Percentiles rank a stretch among this genome's conserved stretches.
These are phyloP conservation scores for Siniperca undulata DNA, from an alignment of 2,797 vertebrate species.

Conservation along the genomic window DNA sequence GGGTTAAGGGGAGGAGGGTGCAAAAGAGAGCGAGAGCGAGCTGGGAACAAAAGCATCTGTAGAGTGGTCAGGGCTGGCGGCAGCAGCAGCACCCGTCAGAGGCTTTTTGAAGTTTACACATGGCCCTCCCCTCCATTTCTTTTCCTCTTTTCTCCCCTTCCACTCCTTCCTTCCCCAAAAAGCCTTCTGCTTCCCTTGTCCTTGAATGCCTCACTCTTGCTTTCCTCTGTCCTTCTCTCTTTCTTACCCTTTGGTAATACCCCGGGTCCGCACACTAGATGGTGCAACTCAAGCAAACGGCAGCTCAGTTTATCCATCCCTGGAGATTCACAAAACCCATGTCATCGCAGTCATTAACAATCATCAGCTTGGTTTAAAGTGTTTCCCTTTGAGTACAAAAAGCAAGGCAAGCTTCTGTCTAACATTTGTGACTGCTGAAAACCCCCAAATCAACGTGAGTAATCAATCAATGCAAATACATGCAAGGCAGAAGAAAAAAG, in stretches of 20 bases:
- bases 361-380: constrained; percentile 35
- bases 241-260: constrained; percentile 56
- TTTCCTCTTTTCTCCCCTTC: constrained; percentile 52
- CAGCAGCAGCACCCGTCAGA: constrained; percentile 79
- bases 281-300: constrained; percentile 51
- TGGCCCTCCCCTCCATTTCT: constrained; percentile 58
- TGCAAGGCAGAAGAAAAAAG: constrained; percentile 8
- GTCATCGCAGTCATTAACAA: constrained; percentile 41
- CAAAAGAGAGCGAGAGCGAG: constrained; percentile 55
- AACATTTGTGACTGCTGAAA: constrained; percentile 32
- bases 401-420: constrained; percentile 21
- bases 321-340: constrained; percentile 21
- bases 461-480: constrained; percentile 22
- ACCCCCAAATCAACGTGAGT: not conserved
- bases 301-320: constrained; percentile 40
- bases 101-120: constrained; percentile 84
- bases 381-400: constrained; percentile 25
- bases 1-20: constrained; percentile 59
- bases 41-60: constrained; percentile 87
- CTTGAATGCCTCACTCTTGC: constrained; percentile 39
- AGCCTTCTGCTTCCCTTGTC: constrained; percentile 55
- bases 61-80: constrained; percentile 82
- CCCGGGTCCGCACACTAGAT: constrained; percentile 60
- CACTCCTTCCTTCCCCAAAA: constrained; percentile 52
- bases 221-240: constrained; percentile 35